Evolutionary conservation across 2,113 vertebrate species (phyloP).

Genomic region (Sander vitreus): DNA sequence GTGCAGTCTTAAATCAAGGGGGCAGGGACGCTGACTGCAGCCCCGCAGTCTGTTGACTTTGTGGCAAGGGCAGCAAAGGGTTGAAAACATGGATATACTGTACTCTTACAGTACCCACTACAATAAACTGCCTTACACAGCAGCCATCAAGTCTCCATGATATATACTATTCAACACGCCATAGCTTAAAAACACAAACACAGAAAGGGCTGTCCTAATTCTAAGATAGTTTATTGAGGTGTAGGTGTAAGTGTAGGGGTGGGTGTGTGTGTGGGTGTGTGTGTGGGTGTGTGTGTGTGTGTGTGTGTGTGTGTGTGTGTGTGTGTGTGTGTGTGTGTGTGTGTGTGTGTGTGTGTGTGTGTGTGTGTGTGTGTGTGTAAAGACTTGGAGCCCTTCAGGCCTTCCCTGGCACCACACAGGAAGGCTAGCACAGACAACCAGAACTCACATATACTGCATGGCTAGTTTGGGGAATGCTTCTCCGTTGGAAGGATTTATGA

Average conservation of each 20-base stretch:
- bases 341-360: neutral
- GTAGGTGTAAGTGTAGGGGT: too few species aligned
- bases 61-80: constrained; percentile 78
- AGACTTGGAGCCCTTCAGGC: constrained; percentile 30
- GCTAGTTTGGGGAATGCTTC: constrained; percentile 69
- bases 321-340: constrained; percentile 1
- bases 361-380: constrained; percentile 2
- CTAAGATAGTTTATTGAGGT: constrained; percentile 52
- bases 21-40: constrained; percentile 78
- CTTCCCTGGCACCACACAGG: constrained; percentile 7
- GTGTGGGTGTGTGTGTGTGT: too few species aligned
- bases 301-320: neutral
- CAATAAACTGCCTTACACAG: constrained; percentile 71
- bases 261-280: too few species aligned
- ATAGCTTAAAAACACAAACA: constrained; percentile 55
- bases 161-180: constrained; percentile 61
- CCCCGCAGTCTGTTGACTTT: constrained; percentile 84
- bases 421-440: constrained; percentile 36
- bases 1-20: constrained; percentile 83
- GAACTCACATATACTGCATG: constrained; percentile 48
- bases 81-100: constrained; percentile 71
- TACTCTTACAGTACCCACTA: constrained; percentile 57
- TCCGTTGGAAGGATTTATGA: constrained; percentile 75
- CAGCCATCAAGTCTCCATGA: constrained; percentile 61
- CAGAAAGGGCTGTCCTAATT: constrained; percentile 40